Evolutionary conservation across 2,797 vertebrate genomes (phyloP).

Genomic region (Paramormyrops hopkinsi): DNA sequence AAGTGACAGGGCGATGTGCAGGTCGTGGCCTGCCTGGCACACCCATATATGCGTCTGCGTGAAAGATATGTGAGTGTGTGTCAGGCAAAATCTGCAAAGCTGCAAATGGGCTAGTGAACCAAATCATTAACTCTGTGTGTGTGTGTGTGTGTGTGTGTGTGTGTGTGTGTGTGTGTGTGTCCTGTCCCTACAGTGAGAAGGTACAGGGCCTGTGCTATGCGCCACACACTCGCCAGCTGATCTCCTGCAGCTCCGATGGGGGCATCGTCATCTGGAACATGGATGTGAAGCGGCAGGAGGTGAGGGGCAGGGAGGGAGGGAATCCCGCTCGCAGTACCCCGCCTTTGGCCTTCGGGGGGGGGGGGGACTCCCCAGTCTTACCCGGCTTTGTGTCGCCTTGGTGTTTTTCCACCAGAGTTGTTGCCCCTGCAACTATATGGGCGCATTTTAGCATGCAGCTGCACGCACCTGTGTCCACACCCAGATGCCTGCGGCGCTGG

Average conservation of each 20-base stretch:
- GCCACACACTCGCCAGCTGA: conserved; percentile 90
- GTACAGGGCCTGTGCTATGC: conserved; percentile 90
- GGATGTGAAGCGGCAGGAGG: conserved; percentile 96
- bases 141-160: conserved; percentile 13
- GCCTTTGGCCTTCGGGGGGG: neutral
- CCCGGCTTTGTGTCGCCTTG: neutral
- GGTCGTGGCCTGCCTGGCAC: neutral
- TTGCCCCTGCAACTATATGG: neutral
- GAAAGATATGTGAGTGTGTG: neutral
- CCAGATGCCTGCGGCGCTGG: neutral
- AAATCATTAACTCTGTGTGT: conserved; percentile 21
- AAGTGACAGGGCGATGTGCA: neutral
- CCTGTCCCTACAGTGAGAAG: conserved; percentile 69
- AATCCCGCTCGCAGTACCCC: neutral
- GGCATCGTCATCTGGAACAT: conserved; percentile 97
- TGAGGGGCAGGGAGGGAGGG: conserved; percentile 36
- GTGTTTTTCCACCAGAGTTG: neutral
- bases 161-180: conserved; percentile 18
- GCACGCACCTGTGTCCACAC: neutral
- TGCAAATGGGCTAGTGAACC: conserved; percentile 18
- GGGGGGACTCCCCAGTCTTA: neutral
- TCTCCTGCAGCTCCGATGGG: conserved; percentile 89
- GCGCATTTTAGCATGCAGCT: neutral
- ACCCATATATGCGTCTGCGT: neutral
- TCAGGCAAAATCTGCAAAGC: neutral